Evolutionary conservation across 2,113 vertebrate species (phyloP).

Genomic region (Acanthisitta chloris): DNA sequence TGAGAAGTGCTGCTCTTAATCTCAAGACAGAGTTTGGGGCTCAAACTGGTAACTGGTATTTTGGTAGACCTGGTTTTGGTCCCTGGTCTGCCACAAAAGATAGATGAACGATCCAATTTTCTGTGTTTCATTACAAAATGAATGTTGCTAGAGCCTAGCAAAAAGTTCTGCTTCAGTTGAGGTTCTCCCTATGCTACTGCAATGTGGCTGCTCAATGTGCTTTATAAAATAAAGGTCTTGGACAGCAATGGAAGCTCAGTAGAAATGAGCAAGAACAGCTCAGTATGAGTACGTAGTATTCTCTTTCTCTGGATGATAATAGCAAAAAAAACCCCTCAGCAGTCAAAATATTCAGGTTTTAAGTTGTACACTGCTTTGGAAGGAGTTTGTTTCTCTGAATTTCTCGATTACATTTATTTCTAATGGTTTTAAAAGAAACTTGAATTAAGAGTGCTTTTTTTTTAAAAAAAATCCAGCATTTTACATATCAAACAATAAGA

Average conservation of each 20-base stretch:
- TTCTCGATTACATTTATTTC: neutral
- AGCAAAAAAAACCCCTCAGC: neutral
- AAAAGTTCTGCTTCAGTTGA: neutral
- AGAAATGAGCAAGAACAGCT: neutral
- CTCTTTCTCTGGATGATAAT: neutral
- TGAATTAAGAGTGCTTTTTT: neutral
- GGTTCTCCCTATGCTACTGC: neutral
- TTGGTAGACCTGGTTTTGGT: neutral
- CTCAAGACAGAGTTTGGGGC: neutral
- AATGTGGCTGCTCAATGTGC: neutral
- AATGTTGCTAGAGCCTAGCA: neutral
- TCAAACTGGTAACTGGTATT: neutral
- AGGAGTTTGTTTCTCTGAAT: neutral
- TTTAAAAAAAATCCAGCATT: neutral
- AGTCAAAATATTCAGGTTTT: neutral
- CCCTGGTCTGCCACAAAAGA: neutral
- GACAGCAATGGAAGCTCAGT: neutral
- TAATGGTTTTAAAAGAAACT: neutral
- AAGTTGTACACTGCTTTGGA: neutral
- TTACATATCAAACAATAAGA: neutral
- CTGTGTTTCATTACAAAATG: neutral
- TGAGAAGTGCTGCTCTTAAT: neutral
- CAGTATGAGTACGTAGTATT: neutral
- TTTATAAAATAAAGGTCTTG: neutral
- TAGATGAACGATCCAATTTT: neutral